phyloP scores from a whole-genome alignment of 64 coral and sea anemone genomes.

The Orbicella faveolata region DNA sequence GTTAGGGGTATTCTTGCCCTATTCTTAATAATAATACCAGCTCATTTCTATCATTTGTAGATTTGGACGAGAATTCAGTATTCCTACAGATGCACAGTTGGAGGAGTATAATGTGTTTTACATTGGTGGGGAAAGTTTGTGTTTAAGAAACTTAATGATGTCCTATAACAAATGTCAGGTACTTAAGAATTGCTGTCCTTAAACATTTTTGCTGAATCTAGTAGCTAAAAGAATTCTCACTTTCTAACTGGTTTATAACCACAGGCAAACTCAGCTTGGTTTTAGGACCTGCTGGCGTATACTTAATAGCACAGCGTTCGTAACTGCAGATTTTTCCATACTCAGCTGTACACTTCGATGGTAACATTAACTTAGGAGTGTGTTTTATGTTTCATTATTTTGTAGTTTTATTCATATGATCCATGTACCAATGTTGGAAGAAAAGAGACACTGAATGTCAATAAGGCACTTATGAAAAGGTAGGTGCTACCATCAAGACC shows the following conservation, averaged over 20 bases:
- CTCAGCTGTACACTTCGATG: no score
- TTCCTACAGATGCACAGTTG: conserved; percentile 45
- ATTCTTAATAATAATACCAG: not conserved
- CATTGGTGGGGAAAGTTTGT: conserved; percentile 82
- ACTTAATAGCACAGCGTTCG: no score
- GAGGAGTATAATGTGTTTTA: conserved; percentile 75
- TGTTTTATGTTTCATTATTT: conserved; percentile 7
- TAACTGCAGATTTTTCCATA: no score
- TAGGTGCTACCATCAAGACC: not conserved
- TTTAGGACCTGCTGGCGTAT: not conserved
- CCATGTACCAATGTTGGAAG: conserved; percentile 55
- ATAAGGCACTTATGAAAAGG: conserved; percentile 95
- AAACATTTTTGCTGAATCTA: no score
- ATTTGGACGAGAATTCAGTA: conserved; percentile 80
- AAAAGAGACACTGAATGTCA: conserved; percentile 84
- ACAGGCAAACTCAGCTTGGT: not conserved
- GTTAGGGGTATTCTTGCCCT: no score
- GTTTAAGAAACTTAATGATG: conserved; percentile 96
- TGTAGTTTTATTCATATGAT: conserved; percentile 98
- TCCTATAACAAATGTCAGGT: conserved; percentile 95
- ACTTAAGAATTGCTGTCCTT: not conserved
- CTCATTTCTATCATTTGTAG: conserved; percentile 18
- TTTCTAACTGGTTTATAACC: no score
- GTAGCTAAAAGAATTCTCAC: no score
- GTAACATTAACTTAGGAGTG: not conserved